These are phyloP conservation scores for Myripristis murdjan DNA, from an alignment of 2,797 vertebrate species.

Conservation along the genomic window DNA sequence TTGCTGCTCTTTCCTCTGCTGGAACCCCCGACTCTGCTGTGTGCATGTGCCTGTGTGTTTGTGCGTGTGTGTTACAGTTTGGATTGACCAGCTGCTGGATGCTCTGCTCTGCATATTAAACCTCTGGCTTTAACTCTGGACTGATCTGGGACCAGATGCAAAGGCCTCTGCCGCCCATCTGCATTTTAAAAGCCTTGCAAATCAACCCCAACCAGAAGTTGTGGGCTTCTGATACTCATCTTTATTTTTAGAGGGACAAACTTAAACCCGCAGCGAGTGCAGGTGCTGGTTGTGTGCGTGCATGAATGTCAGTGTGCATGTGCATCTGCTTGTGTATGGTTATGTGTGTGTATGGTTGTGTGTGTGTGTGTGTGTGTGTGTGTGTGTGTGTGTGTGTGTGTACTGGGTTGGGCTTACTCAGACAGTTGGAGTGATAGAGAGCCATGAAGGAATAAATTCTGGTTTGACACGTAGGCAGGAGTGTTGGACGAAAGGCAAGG, in stretches of 20 bases:
- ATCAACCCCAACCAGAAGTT: constrained; percentile 54
- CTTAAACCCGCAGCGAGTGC: constrained; percentile 39
- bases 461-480: constrained; percentile 73
- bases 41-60: constrained; percentile 22
- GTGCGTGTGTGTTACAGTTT: constrained; percentile 64
- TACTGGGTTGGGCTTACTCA: constrained; percentile 17
- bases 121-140: constrained; percentile 56
- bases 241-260: constrained; percentile 74
- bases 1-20: constrained; percentile 72
- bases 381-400: constrained; percentile 1
- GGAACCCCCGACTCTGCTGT: constrained; percentile 63
- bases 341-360: constrained; percentile 12
- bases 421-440: constrained; percentile 51
- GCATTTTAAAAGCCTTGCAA: constrained; percentile 56
- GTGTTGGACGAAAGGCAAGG: constrained; percentile 6
- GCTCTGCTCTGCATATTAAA: constrained; percentile 71
- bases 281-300: constrained; percentile 48
- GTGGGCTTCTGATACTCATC: constrained; percentile 68
- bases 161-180: constrained; percentile 69
- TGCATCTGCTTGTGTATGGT: constrained; percentile 16
- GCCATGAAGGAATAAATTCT: constrained; percentile 34
- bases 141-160: constrained; percentile 76
- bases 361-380: constrained; percentile 7
- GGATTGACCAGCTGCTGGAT: constrained; percentile 75
- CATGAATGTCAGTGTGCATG: constrained; percentile 6